A percentile compares a stretch with the other conserved stretches of the same genome.
phyloP scores from a whole-genome alignment of 1,140 invertebrate genomes.

The Drosophila ambigua region DNA sequence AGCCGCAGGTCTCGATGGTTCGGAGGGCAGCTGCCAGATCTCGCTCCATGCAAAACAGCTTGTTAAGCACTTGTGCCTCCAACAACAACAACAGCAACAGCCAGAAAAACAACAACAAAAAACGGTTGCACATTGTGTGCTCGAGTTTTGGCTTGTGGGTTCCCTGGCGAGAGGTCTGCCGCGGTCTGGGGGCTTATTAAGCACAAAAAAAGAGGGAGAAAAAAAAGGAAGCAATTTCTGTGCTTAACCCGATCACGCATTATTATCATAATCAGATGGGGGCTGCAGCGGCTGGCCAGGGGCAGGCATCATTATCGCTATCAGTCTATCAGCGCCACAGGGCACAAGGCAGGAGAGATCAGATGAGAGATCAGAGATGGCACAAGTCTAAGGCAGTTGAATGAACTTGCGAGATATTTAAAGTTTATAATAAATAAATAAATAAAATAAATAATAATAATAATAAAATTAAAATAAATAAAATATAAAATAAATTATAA shows the following conservation, averaged over 20 bases:
- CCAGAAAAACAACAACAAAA: conserved; percentile 21
- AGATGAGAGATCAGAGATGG: conserved; percentile 2
- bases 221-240: conserved; percentile 66
- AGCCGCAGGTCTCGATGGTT: conserved; percentile 6
- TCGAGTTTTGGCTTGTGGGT: conserved; percentile 60
- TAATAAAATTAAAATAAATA: too few species aligned
- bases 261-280: conserved; percentile 68
- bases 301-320: conserved; percentile 57
- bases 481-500: too few species aligned
- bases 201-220: conserved; percentile 47
- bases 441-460: neutral
- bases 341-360: conserved; percentile 7
- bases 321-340: conserved; percentile 43
- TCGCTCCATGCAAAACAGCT: conserved; percentile 77
- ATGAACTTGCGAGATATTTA: neutral
- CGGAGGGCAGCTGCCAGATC: conserved; percentile 38
- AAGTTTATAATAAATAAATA: neutral
- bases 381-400: neutral
- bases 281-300: conserved; percentile 18
- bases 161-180: conserved; percentile 13
- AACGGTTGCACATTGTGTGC: conserved; percentile 62
- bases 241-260: conserved; percentile 65
- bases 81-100: conserved; percentile 32
- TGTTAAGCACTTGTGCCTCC: conserved; percentile 77
- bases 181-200: conserved; percentile 57